These are phyloP conservation scores for Cynoglossus semilaevis DNA, from an alignment of 2,113 vertebrate genomes.

Conservation along the genomic window DNA sequence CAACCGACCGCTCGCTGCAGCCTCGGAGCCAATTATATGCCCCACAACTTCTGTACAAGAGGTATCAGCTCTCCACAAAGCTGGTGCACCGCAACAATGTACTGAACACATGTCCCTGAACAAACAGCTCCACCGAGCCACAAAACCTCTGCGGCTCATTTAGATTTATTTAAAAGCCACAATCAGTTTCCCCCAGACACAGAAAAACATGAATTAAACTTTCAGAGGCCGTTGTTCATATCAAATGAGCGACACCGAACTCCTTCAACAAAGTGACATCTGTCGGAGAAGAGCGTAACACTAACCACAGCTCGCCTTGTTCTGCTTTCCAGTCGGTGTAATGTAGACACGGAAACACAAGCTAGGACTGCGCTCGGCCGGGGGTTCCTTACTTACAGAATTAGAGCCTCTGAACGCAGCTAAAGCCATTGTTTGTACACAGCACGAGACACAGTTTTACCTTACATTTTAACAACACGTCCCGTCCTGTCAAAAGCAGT, in stretches of 20 bases:
- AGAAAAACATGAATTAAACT: conserved; percentile 56
- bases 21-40: conserved; percentile 39
- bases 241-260: conserved; percentile 62
- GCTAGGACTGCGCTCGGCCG: conserved; percentile 49
- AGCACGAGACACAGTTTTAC: conserved; percentile 47
- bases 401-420: conserved; percentile 37
- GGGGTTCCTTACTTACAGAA: conserved; percentile 60
- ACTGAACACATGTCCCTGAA: conserved; percentile 36
- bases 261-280: conserved; percentile 68
- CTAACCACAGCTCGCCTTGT: conserved; percentile 67
- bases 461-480: conserved; percentile 62
- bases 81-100: conserved; percentile 20
- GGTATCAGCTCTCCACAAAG: conserved; percentile 38
- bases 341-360: conserved; percentile 75
- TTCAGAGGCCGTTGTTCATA: conserved; percentile 66
- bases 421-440: conserved; percentile 51
- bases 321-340: conserved; percentile 67
- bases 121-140: conserved; percentile 22
- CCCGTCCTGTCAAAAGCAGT: conserved; percentile 54
- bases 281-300: conserved; percentile 73
- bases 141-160: conserved; percentile 39
- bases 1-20: conserved; percentile 44
- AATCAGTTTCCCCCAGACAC: conserved; percentile 53
- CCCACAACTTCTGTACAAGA: conserved; percentile 23
- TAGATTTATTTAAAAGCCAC: conserved; percentile 54